Evolutionary conservation across 2,113 vertebrate species (phyloP).

Genomic region (Misgurnus anguillicaudatus): DNA sequence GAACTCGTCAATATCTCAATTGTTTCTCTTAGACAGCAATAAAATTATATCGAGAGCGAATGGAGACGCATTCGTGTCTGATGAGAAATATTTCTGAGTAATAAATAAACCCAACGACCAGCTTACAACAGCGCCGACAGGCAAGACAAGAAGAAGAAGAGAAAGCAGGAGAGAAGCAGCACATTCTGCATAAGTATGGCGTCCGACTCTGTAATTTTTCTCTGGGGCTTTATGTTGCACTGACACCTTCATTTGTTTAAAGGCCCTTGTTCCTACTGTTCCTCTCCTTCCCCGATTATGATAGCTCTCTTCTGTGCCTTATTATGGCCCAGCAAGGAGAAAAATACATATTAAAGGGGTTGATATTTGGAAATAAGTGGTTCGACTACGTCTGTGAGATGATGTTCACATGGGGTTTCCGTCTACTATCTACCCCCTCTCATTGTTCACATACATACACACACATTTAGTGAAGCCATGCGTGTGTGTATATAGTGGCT

Average conservation of each 20-base stretch:
- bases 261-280: conserved; percentile 67
- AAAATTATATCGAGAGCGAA: not conserved
- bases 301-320: conserved; percentile 71
- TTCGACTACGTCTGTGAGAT: conserved; percentile 67
- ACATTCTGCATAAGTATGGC: conserved; percentile 76
- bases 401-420: conserved; percentile 65
- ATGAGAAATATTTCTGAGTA: conserved; percentile 73
- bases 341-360: conserved; percentile 60
- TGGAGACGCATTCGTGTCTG: not conserved
- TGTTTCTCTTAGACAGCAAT: too few relatives aligned
- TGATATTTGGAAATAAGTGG: conserved; percentile 72
- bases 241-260: conserved; percentile 91
- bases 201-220: conserved; percentile 80
- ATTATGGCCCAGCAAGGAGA: conserved; percentile 66
- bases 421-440: conserved; percentile 57
- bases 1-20: too few relatives aligned
- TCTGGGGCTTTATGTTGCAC: conserved; percentile 75
- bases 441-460: conserved; percentile 31
- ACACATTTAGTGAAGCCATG: not conserved
- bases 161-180: conserved; percentile 34
- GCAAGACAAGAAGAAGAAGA: conserved; percentile 48
- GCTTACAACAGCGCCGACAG: conserved; percentile 46
- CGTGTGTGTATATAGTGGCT: not conserved
- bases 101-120: conserved; percentile 69
- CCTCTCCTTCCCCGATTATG: conserved; percentile 78